Conservation (phyloP, 1,140 invertebrate genomes). For the Cotesia typhae region DNA sequence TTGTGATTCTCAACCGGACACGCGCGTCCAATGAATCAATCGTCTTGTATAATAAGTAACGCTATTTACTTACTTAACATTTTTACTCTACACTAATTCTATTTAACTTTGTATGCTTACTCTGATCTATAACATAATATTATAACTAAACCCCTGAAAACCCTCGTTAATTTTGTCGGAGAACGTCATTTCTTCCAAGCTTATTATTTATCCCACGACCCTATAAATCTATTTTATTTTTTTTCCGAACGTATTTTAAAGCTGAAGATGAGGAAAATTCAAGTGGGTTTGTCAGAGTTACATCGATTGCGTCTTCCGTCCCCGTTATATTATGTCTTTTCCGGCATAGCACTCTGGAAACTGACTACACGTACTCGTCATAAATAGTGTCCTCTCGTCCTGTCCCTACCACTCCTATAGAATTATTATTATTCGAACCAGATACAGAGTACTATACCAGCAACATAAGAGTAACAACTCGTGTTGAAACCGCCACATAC, state of each 20-base stretch:
- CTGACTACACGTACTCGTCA: slow-evolving; percentile 60
- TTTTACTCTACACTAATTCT: background rate
- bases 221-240: background rate
- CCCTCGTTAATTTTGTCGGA: too few relatives aligned
- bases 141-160: background rate
- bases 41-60: slow-evolving; percentile 30
- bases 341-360: slow-evolving; percentile 52
- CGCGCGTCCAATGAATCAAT: slow-evolving; percentile 61
- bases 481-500: slow-evolving; percentile 42
- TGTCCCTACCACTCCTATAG: background rate
- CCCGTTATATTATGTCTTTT: slow-evolving; percentile 23
- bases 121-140: background rate
- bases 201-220: background rate
- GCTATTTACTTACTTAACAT: slow-evolving; percentile 6
- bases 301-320: background rate
- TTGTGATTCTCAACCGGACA: slow-evolving; percentile 56
- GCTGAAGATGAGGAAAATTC: slow-evolving; percentile 5
- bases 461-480: background rate
- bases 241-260: background rate
- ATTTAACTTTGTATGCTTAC: slow-evolving; percentile 1
- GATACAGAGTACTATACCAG: too few relatives aligned
- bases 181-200: background rate
- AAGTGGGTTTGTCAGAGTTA: slow-evolving; percentile 5
- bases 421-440: too few relatives aligned
- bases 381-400: slow-evolving; percentile 56